These are phyloP conservation scores for Cheilosia soror DNA, from an alignment of 2,888 invertebrate genomes.

Conservation along the genomic window DNA sequence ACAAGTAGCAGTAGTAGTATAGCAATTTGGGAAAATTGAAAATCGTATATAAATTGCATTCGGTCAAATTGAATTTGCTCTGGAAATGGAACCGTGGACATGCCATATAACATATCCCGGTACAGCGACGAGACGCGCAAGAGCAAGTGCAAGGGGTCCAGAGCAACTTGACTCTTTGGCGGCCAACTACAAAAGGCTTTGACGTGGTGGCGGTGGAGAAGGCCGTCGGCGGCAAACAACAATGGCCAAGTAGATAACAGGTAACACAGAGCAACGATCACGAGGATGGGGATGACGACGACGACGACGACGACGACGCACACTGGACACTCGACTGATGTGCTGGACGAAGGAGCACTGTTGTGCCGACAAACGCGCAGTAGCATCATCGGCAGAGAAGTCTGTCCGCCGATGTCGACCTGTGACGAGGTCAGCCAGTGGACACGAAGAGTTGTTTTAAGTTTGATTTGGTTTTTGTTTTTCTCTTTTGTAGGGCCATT, in stretches of 20 bases:
- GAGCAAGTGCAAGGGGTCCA: not conserved
- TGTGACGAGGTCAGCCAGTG: constrained; percentile 69
- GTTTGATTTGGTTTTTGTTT: constrained; percentile 12
- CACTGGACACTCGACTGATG: constrained; percentile 67
- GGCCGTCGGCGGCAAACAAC: constrained; percentile 69
- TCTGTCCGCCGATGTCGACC: constrained; percentile 48
- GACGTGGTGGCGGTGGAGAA: constrained; percentile 54
- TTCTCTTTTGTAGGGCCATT: constrained; percentile 42
- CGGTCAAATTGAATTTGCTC: constrained; percentile 74
- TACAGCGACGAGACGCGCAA: not conserved
- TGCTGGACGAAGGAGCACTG: constrained; percentile 41
- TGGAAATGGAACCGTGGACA: constrained; percentile 46
- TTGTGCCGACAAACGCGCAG: constrained; percentile 70
- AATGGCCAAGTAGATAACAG: constrained; percentile 71
- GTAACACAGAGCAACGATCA: constrained; percentile 65
- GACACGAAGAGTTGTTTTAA: constrained; percentile 16
- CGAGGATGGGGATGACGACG: constrained; percentile 17
- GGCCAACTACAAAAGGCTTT: constrained; percentile 72
- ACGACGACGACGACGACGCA: constrained; percentile 44
- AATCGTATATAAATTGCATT: constrained; percentile 75
- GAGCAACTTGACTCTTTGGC: constrained; percentile 66
- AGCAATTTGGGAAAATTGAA: constrained; percentile 75
- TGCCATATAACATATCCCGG: not conserved
- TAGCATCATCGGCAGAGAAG: constrained; percentile 49
- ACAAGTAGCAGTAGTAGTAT: constrained; percentile 44